Base-by-base conservation (phyloP, 2,113 vertebrate genomes). In the Macquaria ambigua region DNA sequence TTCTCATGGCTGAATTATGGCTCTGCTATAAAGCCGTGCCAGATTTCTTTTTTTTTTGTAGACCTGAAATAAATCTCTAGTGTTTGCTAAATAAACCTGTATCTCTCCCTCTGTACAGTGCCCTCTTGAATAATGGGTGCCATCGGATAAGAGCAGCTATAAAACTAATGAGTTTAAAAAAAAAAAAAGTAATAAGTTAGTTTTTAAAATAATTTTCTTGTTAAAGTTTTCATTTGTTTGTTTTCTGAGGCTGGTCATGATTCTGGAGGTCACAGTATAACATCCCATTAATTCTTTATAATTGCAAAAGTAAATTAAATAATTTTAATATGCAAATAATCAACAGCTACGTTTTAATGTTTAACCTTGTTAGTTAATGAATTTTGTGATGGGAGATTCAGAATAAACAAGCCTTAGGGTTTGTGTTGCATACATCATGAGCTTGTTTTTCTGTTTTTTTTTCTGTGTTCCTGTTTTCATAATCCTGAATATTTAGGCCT, bases 1-100 rank as follows among this genome's bases (percentile, higher is more conserved):
- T 90, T 86, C 66, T 63, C 58, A 16, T 52, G 67, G 76, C 52
- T 91, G 80, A 94, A 84, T 90, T 92, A 94, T 90, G 74, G 75
- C 82, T 77, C 73, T 62, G 55, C 72, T 77, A 78, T 84, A 89
- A 91, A 90, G 68, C 67, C 63, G 63, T 79, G 69, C 34, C 75
- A 73, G 84, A 87, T 84, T 83, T 87, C 21, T n/a, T 8, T 61
- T 77, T 61, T 77, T 79, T 86, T 80, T 88, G 55, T 83, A 50
- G 12, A 21, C 48, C 55, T 82, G 59, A 74, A 82, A 88, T 92
- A 86, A 87, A 90, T 90, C 66, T 87, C 48, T 37, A 16, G 21
- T 55, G 76, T 89, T 89, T 85, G 77, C 83, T 82, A 80, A 84
- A 90, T 91, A 91, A 90, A 87, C 58, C 41, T 74, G 62, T 53